phyloP scores from a whole-genome alignment of 2,797 vertebrate species.

The Bradypodion pumilum region DNA sequence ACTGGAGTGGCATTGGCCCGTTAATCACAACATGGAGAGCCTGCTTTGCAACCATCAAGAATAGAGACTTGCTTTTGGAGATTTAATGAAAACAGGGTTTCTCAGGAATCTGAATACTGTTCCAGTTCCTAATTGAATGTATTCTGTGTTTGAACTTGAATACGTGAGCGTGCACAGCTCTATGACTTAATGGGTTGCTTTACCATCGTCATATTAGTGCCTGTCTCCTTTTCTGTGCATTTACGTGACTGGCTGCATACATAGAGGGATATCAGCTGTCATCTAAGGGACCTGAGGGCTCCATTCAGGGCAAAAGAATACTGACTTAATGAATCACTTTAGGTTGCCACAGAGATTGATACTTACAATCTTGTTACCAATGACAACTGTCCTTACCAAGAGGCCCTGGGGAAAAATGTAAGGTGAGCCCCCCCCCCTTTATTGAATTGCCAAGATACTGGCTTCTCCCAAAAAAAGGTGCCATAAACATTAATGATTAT shows the following conservation, averaged over 20 bases:
- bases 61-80: not conserved
- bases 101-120: not conserved
- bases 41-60: not conserved
- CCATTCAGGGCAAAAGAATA: not conserved
- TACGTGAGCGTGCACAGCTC: not conserved
- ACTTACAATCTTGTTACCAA: not conserved
- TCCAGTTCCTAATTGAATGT: not conserved
- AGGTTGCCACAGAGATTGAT: not conserved
- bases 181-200: not conserved
- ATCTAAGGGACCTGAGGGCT: not conserved
- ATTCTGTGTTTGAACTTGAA: not conserved
- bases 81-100: not conserved
- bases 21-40: not conserved
- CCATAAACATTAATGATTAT: not conserved
- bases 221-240: not conserved
- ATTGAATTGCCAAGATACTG: not conserved
- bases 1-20: not conserved
- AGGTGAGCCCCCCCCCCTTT: not conserved
- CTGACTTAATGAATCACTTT: not conserved
- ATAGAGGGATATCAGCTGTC: not conserved
- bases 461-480: not conserved
- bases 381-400: not conserved
- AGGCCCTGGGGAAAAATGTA: not conserved
- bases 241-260: not conserved
- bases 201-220: not conserved